Base-by-base conservation (phyloP, 2,797 vertebrate species). In the Potorous gilbertii region DNA sequence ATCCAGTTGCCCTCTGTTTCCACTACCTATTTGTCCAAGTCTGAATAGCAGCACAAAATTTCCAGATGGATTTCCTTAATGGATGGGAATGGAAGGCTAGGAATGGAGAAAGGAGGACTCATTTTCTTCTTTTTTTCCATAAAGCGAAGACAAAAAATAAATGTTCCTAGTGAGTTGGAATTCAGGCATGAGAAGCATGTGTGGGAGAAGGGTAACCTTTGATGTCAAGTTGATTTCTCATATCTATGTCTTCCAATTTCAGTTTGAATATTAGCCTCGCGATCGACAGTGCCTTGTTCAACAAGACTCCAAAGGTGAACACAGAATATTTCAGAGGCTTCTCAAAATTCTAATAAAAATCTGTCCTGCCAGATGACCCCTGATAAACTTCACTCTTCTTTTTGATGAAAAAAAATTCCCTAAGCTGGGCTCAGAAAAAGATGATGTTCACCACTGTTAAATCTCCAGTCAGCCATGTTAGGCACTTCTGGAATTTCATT, bases 311-410 rank as follows among this genome's bases (percentile, higher is more conserved):
- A 98, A 97, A 98, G 92, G 91, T 97, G 95, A 98, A 96, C 29
- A 92, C 46, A 96, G 95, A 95, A 96, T 97, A 96, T 97, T 97
- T 97, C 91, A 96, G 96, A 96, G 93, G 18, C 66, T 96, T 98
- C 93, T 97, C 54, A 91, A 96, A 98, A 95, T 92, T 89, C 62
- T 95, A 97, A 98, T 96, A 94, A 98, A 97, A 98, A 97, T 56
- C 93, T 96, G 54, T 96, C 95, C 91, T 96, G 55, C 93, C 94
- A 92, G 90, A 92, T 98, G 97, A 98, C 92, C 94, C 97, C 55
- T 97, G 96, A 97, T 96, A 97, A 96, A 91, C 56, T 94, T 94
- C 54, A 90, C 29, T 97, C 50, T 96, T 97, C 56, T 29, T 96
- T 97, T 96, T 90, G 92, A 5, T 87, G 14, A 66, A 55, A 87